Conservation (phyloP, 1,140 invertebrate species). For the Drosophila rhopaloa region DNA sequence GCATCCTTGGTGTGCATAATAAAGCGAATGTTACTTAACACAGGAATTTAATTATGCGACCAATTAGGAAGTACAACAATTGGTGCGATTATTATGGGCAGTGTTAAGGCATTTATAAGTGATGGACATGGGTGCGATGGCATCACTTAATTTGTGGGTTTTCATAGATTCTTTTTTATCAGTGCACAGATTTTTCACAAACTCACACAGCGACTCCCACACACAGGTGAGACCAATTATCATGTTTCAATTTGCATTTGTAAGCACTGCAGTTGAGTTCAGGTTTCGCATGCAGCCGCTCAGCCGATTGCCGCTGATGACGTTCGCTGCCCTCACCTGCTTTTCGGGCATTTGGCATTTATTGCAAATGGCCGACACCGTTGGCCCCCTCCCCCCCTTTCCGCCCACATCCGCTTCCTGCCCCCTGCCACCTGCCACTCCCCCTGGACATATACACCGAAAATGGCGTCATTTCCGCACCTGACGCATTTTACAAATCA, state of each 20-base stretch:
- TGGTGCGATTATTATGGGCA: no score
- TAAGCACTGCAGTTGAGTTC: slow-evolving; percentile 59
- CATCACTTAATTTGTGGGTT: no score
- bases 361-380: slow-evolving; percentile 52
- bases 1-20: no score
- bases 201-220: slow-evolving; percentile 5
- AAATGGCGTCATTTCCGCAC: slow-evolving; percentile 57
- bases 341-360: slow-evolving; percentile 51
- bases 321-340: slow-evolving; percentile 27
- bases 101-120: no score
- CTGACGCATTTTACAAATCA: slow-evolving; percentile 65
- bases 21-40: no score
- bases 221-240: slow-evolving; percentile 61
- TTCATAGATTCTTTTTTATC: not conserved
- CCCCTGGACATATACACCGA: slow-evolving; percentile 21
- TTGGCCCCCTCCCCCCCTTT: not conserved
- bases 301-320: slow-evolving; percentile 16
- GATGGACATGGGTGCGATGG: no score
- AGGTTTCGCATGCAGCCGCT: slow-evolving; percentile 15
- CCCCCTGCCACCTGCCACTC: no score
- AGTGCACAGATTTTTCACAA: slow-evolving; percentile 3
- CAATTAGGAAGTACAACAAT: no score
- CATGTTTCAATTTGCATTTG: slow-evolving; percentile 75
- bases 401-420: not conserved
- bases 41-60: no score